Evolutionary conservation across 2,797 vertebrate species (phyloP).

Genomic region (Poecilia gillii): DNA sequence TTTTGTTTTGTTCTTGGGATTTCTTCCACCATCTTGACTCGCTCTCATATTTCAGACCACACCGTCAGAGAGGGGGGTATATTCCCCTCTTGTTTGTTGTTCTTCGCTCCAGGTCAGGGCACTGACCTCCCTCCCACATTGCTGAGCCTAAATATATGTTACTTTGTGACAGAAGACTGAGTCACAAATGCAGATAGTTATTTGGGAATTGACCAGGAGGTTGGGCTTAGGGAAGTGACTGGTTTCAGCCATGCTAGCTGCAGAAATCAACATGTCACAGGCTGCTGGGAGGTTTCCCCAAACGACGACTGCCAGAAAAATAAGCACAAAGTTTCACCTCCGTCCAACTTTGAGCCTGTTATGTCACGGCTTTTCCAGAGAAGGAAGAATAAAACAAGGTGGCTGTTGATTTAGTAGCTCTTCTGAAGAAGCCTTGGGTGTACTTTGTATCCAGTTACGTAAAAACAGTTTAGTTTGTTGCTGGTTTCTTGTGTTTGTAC

Average conservation of each 20-base stretch:
- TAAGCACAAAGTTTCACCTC: neutral
- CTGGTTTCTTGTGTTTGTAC: neutral
- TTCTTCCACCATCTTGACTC: neutral
- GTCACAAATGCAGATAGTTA: conserved; percentile 13
- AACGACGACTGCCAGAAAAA: conserved; percentile 19
- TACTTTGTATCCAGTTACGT: neutral
- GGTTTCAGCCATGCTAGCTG: conserved; percentile 11
- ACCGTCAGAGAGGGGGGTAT: conserved; percentile 9
- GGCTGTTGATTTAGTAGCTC: neutral
- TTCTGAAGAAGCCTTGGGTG: neutral
- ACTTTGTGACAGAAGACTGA: conserved; percentile 19
- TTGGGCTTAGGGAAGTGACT: neutral
- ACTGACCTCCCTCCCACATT: neutral
- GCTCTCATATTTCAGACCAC: conserved; percentile 57
- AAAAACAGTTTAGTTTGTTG: neutral
- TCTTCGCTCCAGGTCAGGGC: neutral
- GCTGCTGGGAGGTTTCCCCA: conserved; percentile 36
- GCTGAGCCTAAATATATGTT: neutral
- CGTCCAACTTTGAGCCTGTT: conserved; percentile 2
- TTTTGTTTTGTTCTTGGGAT: conserved; percentile 1
- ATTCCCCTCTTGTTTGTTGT: neutral
- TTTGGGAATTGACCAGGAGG: neutral
- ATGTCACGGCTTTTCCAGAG: conserved; percentile 6
- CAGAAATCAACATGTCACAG: conserved; percentile 43
- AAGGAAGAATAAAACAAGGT: neutral